Percentiles rank a stretch among this genome's conserved stretches.
phyloP scores from a whole-genome alignment of 92 coral and sea anemone species.

The Heliopora coerulea region DNA sequence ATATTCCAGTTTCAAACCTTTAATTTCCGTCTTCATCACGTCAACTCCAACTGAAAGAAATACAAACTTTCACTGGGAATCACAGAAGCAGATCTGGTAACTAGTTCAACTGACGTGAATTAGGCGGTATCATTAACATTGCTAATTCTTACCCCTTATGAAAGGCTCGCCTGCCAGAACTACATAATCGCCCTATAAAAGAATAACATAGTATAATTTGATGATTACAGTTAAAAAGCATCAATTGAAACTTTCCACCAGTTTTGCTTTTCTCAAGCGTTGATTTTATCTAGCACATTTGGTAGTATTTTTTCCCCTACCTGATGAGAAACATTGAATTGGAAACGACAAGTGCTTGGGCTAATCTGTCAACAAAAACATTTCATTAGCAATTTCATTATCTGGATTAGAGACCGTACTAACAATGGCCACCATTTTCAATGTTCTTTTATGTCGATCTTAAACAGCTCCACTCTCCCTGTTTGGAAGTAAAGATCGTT shows the following conservation, averaged over 20 bases:
- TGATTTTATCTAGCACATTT: neutral
- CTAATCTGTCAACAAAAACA: constrained; percentile 49
- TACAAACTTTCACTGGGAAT: neutral
- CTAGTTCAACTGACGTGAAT: neutral
- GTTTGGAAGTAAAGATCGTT: no score
- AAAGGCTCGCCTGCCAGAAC: constrained; percentile 75
- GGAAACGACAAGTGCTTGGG: constrained; percentile 45
- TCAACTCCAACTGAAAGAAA: constrained; percentile 79
- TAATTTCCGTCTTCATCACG: constrained; percentile 80
- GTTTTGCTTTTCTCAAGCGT: no score
- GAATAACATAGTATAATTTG: constrained; percentile 19
- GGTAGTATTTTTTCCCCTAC: constrained; percentile 41
- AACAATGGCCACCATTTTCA: no score
- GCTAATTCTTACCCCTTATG: constrained; percentile 51
- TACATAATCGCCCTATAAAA: constrained; percentile 64
- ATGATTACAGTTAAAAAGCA: no score
- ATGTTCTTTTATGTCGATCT: no score
- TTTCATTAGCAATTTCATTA: neutral
- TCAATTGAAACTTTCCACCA: no score
- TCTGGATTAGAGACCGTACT: no score
- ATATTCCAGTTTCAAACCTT: neutral
- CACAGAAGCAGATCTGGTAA: neutral
- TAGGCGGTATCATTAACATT: neutral
- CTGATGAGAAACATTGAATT: constrained; percentile 93
- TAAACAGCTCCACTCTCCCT: no score